Conservation (phyloP, 2,113 vertebrate species). For the Origma solitaria region DNA sequence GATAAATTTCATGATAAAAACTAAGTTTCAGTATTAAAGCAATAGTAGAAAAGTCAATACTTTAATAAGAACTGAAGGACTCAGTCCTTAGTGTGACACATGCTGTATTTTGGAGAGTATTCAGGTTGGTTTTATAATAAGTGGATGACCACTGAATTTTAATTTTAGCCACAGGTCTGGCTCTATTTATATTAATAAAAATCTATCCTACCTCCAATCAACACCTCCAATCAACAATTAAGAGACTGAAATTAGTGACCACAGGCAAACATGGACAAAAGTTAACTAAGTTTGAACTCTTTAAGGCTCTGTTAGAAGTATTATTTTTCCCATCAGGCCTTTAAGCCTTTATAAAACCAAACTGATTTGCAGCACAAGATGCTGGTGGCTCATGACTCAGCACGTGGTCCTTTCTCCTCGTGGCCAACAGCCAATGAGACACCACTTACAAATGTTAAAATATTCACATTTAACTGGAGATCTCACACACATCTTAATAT, state of each 20-base stretch:
- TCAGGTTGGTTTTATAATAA: neutral
- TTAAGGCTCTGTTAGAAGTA: neutral
- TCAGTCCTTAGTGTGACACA: neutral
- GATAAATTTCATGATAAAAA: neutral
- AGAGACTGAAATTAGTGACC: slow-evolving; percentile 4
- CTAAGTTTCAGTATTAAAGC: neutral
- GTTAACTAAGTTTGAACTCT: slow-evolving; percentile 42
- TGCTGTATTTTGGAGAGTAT: neutral
- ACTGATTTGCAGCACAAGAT: neutral
- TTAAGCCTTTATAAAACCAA: neutral
- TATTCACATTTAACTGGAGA: neutral
- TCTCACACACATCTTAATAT: slow-evolving; percentile 24
- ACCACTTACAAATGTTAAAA: slow-evolving; percentile 19
- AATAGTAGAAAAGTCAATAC: neutral
- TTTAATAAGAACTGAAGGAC: neutral
- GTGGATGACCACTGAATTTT: neutral
- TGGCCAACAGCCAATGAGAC: neutral
- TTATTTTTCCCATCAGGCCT: neutral
- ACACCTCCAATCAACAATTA: neutral
- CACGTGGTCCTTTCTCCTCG: neutral
- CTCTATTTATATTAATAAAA: neutral
- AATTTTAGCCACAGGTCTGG: neutral
- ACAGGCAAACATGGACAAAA: neutral
- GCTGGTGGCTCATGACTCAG: neutral
- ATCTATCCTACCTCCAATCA: neutral